phyloP scores from a whole-genome alignment of 2,888 invertebrate species.

The Dermolepida albohirtum region DNA sequence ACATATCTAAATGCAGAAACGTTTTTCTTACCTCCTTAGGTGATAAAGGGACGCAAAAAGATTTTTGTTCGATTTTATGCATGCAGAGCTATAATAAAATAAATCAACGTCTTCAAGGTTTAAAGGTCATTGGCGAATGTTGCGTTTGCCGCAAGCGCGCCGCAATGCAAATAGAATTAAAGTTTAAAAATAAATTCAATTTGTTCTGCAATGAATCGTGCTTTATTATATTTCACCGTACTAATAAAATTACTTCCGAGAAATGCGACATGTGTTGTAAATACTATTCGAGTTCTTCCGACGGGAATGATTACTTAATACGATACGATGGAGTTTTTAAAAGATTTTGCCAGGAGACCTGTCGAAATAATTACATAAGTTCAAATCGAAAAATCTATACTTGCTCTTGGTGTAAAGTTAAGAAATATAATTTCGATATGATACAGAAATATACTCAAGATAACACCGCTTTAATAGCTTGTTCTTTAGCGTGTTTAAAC shows the following conservation, averaged over 20 bases:
- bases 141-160: conserved; percentile 85
- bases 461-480: conserved; percentile 78
- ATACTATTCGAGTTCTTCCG: conserved; percentile 75
- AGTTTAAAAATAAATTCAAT: conserved; percentile 74
- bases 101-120: conserved; percentile 67
- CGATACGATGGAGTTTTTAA: conserved; percentile 76
- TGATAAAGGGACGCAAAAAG: conserved; percentile 86
- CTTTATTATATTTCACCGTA: conserved; percentile 89
- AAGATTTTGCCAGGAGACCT: conserved; percentile 90
- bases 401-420: conserved; percentile 95
- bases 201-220: conserved; percentile 91
- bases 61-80: conserved; percentile 72
- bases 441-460: conserved; percentile 78
- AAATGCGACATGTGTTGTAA: conserved; percentile 89
- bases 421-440: conserved; percentile 98
- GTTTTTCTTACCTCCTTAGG: conserved; percentile 81
- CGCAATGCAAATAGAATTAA: conserved; percentile 81
- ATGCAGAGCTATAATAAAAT: conserved; percentile 83
- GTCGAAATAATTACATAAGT: conserved; percentile 91
- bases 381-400: conserved; percentile 89
- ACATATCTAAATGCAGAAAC: conserved; percentile 80
- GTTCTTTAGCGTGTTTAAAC: conserved; percentile 76
- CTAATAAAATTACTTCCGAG: conserved; percentile 63
- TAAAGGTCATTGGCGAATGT: conserved; percentile 72
- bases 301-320: conserved; percentile 76